Evolutionary conservation across 2,113 vertebrate species (phyloP).

Genomic region (Dasypus novemcinctus): DNA sequence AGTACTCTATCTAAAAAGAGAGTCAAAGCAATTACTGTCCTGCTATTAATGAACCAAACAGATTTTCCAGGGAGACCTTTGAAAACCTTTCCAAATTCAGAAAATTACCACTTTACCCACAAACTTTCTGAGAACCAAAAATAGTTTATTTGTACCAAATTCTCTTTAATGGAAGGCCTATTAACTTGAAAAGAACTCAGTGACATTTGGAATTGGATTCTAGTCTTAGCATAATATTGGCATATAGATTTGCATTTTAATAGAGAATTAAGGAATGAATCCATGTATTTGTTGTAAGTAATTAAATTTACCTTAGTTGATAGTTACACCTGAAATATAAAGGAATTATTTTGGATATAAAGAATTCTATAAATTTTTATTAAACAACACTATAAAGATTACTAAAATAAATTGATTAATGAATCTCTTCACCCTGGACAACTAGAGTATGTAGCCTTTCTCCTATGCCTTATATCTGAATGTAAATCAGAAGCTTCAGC

Average conservation of each 20-base stretch:
- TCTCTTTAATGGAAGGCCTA: conserved; percentile 51
- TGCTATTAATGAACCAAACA: conserved; percentile 59
- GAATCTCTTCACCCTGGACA: neutral
- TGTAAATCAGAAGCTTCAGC: neutral
- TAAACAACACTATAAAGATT: conserved; percentile 8
- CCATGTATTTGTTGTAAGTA: neutral
- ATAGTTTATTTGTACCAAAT: conserved; percentile 46
- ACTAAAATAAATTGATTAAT: neutral
- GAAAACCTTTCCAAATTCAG: conserved; percentile 57
- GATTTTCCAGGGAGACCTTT: conserved; percentile 55
- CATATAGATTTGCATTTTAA: neutral
- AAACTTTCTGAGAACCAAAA: conserved; percentile 51
- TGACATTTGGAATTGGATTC: conserved; percentile 10
- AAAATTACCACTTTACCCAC: conserved; percentile 50
- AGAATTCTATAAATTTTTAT: neutral
- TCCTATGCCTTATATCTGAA: neutral
- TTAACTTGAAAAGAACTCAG: conserved; percentile 41
- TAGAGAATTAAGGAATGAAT: neutral
- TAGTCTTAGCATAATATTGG: neutral
- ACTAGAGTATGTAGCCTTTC: neutral
- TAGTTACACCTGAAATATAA: neutral
- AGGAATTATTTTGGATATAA: neutral
- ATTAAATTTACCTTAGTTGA: neutral
- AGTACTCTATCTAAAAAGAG: conserved; percentile 8
- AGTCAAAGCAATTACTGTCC: conserved; percentile 49